Conservation (phyloP, 2,888 invertebrate genomes). For the Cosmia pyralina region DNA sequence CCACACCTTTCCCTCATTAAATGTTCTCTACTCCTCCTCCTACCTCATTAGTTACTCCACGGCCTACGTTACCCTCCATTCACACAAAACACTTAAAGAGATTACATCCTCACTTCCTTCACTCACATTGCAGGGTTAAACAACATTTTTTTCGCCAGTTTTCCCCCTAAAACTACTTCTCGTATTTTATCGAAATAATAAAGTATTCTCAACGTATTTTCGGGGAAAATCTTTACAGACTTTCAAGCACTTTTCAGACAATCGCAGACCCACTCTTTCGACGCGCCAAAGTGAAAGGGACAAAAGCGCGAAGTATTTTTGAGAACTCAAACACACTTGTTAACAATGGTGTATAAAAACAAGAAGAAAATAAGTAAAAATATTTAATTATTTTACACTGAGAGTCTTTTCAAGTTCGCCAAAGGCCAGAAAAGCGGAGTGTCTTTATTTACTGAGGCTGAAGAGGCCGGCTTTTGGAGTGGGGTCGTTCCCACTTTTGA, state of each 20-base stretch:
- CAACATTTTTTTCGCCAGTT: background rate
- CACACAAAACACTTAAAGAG: background rate
- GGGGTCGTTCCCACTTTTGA: slow-evolving; percentile 34
- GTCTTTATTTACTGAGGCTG: slow-evolving; percentile 51
- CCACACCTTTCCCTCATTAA: background rate
- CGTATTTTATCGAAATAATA: slow-evolving; percentile 23
- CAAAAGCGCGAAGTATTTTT: slow-evolving; percentile 32
- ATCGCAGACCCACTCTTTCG: slow-evolving; percentile 10
- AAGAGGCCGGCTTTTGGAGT: slow-evolving; percentile 21
- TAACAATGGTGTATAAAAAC: slow-evolving; percentile 36
- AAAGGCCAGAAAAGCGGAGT: slow-evolving; percentile 29
- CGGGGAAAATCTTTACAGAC: slow-evolving; percentile 15
- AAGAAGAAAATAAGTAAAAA: slow-evolving; percentile 35
- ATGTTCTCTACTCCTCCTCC: too few species aligned
- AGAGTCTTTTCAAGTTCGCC: slow-evolving; percentile 33
- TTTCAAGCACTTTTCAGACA: slow-evolving; percentile 29
- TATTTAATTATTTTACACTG: slow-evolving; percentile 50
- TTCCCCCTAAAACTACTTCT: slow-evolving; percentile 1
- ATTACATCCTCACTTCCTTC: background rate
- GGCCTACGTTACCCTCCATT: background rate
- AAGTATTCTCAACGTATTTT: slow-evolving; percentile 24
- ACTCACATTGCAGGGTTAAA: background rate
- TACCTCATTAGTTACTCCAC: background rate
- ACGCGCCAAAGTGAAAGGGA: slow-evolving; percentile 18
- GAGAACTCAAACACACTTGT: slow-evolving; percentile 33